A percentile compares a stretch with the other conserved stretches of the same genome.
These are phyloP conservation scores for Lophotis ruficrista DNA, from an alignment of 2,113 vertebrate species.

Conservation along the genomic window DNA sequence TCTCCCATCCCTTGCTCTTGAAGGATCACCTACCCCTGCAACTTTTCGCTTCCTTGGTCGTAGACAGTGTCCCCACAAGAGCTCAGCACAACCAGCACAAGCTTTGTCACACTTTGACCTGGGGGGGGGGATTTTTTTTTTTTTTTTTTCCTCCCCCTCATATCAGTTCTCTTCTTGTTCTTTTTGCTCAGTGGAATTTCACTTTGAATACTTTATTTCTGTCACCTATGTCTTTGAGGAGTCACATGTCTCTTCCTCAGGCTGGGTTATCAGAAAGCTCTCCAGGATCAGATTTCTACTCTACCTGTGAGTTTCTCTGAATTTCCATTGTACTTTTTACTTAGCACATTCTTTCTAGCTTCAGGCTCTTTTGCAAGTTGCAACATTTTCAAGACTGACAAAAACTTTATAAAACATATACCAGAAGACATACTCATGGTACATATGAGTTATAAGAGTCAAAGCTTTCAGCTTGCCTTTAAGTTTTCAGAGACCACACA, in stretches of 20 bases:
- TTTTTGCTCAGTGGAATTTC: not conserved
- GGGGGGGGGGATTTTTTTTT: not conserved
- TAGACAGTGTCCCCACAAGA: rapidly evolving
- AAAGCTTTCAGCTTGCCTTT: not conserved
- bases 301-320: not conserved
- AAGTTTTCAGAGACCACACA: conserved; percentile 33
- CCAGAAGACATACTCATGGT: not conserved
- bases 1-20: not conserved
- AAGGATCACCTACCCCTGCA: not conserved
- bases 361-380: not conserved
- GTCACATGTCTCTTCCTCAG: not conserved
- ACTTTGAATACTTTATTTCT: not conserved
- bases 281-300: not conserved
- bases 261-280: not conserved
- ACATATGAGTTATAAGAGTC: not conserved
- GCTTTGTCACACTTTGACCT: not conserved
- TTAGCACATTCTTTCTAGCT: not conserved
- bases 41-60: not conserved
- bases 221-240: not conserved
- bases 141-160: not conserved
- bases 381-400: not conserved
- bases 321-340: not conserved
- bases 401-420: not conserved
- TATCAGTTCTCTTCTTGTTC: not conserved
- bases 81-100: not conserved